Percentiles rank a stretch among this genome's conserved stretches.
Conservation (phyloP, 2,888 invertebrate genomes). For the Spicauda simplicius region DNA sequence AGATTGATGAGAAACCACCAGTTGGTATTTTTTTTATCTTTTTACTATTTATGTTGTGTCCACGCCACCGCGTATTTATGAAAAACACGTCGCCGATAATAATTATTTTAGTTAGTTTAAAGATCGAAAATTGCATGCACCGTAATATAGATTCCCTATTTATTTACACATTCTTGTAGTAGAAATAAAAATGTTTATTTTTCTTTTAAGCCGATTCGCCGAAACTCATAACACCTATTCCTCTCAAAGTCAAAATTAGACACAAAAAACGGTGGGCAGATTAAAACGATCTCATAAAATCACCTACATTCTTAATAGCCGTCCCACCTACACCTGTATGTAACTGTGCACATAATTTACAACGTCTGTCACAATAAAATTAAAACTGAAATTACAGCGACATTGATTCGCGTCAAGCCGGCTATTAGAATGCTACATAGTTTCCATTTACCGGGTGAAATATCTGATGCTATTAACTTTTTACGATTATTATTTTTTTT, state of each 20-base stretch:
- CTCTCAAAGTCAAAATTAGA: not conserved
- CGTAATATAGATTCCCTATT: no score
- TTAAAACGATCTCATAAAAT: conserved; percentile 20
- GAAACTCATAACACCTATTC: not conserved
- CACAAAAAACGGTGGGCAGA: conserved; percentile 1
- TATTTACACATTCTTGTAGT: no score
- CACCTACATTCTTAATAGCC: conserved; percentile 25
- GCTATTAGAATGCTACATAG: conserved; percentile 50
- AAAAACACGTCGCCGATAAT: no score
- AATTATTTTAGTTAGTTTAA: no score
- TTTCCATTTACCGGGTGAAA: conserved; percentile 46
- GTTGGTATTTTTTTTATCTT: no score
- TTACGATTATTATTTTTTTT: no score
- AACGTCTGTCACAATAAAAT: conserved; percentile 28
- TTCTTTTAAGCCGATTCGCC: no score
- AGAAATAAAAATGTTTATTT: no score
- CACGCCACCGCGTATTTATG: no score
- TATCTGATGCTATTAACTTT: conserved; percentile 45
- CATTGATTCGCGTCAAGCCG: conserved; percentile 49
- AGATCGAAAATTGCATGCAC: no score
- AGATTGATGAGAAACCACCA: no score
- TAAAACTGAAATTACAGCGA: conserved; percentile 28
- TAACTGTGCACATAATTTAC: conserved; percentile 20
- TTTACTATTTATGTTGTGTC: no score
- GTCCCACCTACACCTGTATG: conserved; percentile 21